Evolutionary conservation across 2,113 vertebrate genomes (phyloP).

Genomic region (Crotalus tigris): DNA sequence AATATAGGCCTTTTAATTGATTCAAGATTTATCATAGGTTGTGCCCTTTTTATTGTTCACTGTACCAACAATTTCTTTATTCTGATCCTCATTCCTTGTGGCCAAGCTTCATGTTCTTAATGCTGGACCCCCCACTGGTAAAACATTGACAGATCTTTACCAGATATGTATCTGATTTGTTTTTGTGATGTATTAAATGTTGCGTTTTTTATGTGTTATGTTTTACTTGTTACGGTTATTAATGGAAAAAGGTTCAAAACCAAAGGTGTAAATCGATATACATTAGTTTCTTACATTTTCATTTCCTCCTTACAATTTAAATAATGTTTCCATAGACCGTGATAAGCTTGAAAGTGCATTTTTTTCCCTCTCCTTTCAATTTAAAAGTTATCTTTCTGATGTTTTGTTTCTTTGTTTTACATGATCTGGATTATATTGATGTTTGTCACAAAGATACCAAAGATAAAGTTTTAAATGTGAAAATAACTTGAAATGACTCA

Average conservation of each 20-base stretch:
- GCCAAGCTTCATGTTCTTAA: constrained; percentile 55
- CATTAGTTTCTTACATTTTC: constrained; percentile 38
- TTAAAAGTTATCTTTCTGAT: not conserved
- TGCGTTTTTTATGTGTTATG: constrained; percentile 58
- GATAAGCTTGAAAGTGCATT: constrained; percentile 61
- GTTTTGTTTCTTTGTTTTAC: not conserved
- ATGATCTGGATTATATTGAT: not conserved
- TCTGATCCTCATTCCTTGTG: constrained; percentile 46
- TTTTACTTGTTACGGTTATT: constrained; percentile 57
- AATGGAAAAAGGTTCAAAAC: constrained; percentile 45
- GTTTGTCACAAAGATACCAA: not conserved
- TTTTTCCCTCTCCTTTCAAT: constrained; percentile 26
- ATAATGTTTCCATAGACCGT: constrained; percentile 34
- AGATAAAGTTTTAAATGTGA: not conserved
- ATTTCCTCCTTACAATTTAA: constrained; percentile 29
- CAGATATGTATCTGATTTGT: constrained; percentile 62
- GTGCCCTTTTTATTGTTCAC: constrained; percentile 36
- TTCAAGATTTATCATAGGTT: constrained; percentile 40
- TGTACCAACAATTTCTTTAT: constrained; percentile 47
- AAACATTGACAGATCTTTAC: constrained; percentile 57
- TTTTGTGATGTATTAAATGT: constrained; percentile 65
- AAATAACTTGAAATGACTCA: not conserved
- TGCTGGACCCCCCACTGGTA: constrained; percentile 58
- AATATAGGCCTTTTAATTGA: not conserved
- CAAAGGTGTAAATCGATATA: constrained; percentile 32